phyloP scores from a whole-genome alignment of 2,888 invertebrate species.

The Liposcelis brunnea region DNA sequence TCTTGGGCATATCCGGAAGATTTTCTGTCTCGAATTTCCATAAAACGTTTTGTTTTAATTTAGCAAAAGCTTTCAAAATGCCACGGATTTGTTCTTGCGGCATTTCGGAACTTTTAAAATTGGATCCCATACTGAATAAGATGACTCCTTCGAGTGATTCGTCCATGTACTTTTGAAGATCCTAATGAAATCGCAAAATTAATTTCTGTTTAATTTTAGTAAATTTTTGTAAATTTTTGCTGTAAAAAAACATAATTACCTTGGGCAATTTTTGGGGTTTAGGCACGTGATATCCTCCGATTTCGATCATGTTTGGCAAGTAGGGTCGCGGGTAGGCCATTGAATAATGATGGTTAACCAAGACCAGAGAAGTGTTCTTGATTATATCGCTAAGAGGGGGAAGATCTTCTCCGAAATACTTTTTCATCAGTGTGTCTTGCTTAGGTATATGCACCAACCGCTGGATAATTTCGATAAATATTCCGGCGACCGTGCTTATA shows the following conservation, averaged over 20 bases:
- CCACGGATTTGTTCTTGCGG: conserved; percentile 20
- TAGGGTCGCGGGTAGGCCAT: conserved; percentile 28
- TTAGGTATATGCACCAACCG: conserved; percentile 11
- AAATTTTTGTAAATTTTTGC: no score
- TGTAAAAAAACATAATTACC: neutral
- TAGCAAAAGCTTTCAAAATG: conserved; percentile 22
- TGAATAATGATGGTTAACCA: conserved; percentile 31
- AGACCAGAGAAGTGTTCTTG: conserved; percentile 28
- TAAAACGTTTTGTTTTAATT: conserved; percentile 24
- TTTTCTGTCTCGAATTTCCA: conserved; percentile 26
- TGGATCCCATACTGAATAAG: conserved; percentile 25
- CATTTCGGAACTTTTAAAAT: conserved; percentile 22
- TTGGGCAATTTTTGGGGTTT: neutral
- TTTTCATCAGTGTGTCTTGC: conserved; percentile 15
- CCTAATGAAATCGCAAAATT: conserved; percentile 8
- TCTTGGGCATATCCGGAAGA: conserved; percentile 21
- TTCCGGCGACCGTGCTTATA: conserved; percentile 20
- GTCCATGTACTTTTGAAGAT: conserved; percentile 11
- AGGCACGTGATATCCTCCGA: conserved; percentile 31
- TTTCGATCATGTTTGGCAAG: conserved; percentile 31
- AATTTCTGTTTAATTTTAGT: no score
- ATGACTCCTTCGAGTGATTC: conserved; percentile 14
- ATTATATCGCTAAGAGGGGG: conserved; percentile 25
- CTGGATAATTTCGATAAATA: conserved; percentile 14
- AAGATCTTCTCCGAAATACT: conserved; percentile 20